Evolutionary conservation across 2,888 invertebrate species (phyloP).

Genomic region (Neoscelio sp.): DNA sequence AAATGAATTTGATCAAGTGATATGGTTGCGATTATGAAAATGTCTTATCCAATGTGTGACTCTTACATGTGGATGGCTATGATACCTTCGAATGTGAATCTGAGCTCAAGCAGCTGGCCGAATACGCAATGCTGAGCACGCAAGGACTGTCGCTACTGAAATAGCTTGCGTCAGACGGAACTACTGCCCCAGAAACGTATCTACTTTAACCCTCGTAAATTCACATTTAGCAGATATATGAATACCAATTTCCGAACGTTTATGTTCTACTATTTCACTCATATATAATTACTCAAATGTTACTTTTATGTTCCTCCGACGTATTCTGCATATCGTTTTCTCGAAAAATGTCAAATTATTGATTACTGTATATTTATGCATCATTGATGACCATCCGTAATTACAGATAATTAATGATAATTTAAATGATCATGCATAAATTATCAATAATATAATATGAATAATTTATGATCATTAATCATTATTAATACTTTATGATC

Average conservation of each 20-base stretch:
- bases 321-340: too few species aligned
- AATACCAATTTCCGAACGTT: conserved; percentile 38
- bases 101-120: conserved; percentile 53
- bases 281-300: too few species aligned
- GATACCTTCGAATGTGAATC: conserved; percentile 59
- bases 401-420: too few species aligned
- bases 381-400: too few species aligned
- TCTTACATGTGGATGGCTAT: conserved; percentile 34
- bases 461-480: too few species aligned
- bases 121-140: conserved; percentile 61
- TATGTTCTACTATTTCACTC: background rate
- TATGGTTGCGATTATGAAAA: conserved; percentile 42
- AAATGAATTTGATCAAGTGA: conserved; percentile 18
- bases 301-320: too few species aligned
- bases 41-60: conserved; percentile 23
- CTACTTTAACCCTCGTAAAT: conserved; percentile 35
- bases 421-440: too few species aligned
- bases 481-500: too few species aligned
- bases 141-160: conserved; percentile 52
- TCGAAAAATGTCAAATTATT: too few species aligned
- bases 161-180: conserved; percentile 48
- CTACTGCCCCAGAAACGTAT: conserved; percentile 51
- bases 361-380: too few species aligned
- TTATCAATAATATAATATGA: too few species aligned
- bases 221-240: conserved; percentile 41